phyloP scores from a whole-genome alignment of 2,797 vertebrate species.

The Mallotus villosus region DNA sequence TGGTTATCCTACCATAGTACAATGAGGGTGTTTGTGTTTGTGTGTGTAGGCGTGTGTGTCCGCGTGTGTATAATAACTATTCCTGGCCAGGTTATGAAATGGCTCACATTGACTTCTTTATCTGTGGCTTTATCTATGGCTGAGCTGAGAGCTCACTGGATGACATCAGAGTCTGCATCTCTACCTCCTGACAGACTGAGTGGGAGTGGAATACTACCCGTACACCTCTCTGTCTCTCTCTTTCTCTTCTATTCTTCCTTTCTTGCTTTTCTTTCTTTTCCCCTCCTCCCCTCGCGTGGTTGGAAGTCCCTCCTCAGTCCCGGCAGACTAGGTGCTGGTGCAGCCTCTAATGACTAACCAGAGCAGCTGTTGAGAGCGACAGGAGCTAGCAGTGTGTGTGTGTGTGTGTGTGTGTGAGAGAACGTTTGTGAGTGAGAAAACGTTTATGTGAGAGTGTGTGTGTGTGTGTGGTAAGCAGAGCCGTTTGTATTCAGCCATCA shows the following conservation, averaged over 20 bases:
- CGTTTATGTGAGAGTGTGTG: neutral
- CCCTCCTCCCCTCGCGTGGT: too few species aligned
- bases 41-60: neutral
- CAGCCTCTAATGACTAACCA: neutral
- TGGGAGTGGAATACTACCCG: too few species aligned
- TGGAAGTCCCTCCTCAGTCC: too few species aligned
- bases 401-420: neutral
- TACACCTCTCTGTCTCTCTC: neutral
- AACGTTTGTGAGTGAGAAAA: neutral
- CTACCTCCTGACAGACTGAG: too few species aligned
- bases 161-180: too few species aligned
- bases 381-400: neutral
- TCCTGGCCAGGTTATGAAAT: neutral
- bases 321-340: neutral
- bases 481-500: neutral
- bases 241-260: neutral
- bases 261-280: neutral
- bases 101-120: neutral
- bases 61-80: neutral
- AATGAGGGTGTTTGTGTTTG: neutral
- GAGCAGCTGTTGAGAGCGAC: slow-evolving; percentile 1
- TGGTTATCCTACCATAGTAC: neutral
- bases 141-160: too few species aligned
- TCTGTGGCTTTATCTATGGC: neutral
- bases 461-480: neutral